These are phyloP conservation scores for Sinocyclocheilus maitianheensis DNA, from an alignment of 2,113 vertebrate genomes.

Conservation along the genomic window DNA sequence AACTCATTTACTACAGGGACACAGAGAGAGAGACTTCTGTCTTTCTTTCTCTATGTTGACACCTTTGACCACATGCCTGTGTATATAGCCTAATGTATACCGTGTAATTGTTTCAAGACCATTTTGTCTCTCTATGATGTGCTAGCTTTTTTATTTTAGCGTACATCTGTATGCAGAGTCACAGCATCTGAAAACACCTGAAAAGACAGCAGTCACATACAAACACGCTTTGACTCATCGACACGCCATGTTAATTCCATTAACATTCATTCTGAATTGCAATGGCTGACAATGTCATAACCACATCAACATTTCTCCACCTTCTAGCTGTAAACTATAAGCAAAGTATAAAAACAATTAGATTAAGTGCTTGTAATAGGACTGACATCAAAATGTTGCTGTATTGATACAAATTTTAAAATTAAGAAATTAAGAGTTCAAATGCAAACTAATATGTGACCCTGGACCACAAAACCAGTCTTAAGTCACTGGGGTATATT, in stretches of 20 bases:
- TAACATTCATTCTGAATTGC: constrained; percentile 56
- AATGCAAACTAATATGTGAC: no score
- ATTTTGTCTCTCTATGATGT: constrained; percentile 16
- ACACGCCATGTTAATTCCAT: constrained; percentile 65
- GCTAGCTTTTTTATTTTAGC: constrained; percentile 7
- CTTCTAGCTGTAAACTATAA: not conserved
- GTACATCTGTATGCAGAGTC: constrained; percentile 42
- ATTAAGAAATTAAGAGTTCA: no score
- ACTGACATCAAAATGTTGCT: no score
- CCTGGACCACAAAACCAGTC: no score
- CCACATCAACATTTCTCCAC: not conserved
- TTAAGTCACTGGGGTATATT: no score
- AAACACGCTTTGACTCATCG: constrained; percentile 34
- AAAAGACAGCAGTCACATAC: constrained; percentile 9
- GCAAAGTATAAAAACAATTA: not conserved
- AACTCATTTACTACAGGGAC: constrained; percentile 60
- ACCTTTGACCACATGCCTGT: constrained; percentile 29
- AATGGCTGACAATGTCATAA: not conserved
- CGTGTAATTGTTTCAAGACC: constrained; percentile 11
- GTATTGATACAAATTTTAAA: no score
- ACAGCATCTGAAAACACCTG: not conserved
- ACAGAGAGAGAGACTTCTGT: constrained; percentile 37
- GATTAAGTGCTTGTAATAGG: not conserved
- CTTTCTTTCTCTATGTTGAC: constrained; percentile 63
- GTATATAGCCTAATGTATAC: constrained; percentile 36